Evolutionary conservation across 2,797 vertebrate genomes (phyloP).

Genomic region (Cephalopachus bancanus): DNA sequence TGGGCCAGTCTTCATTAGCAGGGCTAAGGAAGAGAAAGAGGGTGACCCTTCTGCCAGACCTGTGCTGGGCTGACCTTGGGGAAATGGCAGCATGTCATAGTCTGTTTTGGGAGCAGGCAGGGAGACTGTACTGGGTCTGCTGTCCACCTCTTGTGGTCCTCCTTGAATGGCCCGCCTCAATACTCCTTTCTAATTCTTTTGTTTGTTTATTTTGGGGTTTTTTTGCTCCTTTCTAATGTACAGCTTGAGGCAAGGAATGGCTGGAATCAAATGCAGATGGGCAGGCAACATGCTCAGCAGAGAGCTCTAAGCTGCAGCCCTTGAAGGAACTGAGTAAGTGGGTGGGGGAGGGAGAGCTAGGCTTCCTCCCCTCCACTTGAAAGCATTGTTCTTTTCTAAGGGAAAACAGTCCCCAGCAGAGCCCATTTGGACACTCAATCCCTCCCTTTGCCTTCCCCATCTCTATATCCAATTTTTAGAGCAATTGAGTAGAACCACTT

Average conservation of each 20-base stretch:
- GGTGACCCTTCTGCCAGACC: neutral
- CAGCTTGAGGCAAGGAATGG: neutral
- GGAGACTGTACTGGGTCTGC: neutral
- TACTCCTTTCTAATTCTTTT: too few species aligned
- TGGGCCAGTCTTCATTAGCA: neutral
- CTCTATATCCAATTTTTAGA: slow-evolving; percentile 16
- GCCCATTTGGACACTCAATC: neutral
- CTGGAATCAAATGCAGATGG: neutral
- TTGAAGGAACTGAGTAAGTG: neutral
- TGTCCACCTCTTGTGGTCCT: neutral
- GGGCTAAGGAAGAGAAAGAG: neutral
- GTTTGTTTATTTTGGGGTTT: neutral
- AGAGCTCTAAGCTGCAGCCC: neutral
- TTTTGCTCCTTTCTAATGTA: neutral
- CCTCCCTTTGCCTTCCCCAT: neutral
- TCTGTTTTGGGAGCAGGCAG: neutral
- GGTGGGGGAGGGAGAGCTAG: neutral
- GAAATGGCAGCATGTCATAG: neutral
- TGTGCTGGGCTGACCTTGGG: neutral
- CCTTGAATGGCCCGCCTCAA: neutral
- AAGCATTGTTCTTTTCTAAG: slow-evolving; percentile 11
- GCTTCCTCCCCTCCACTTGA: neutral
- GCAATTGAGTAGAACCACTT: slow-evolving; percentile 45
- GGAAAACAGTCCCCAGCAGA: neutral
- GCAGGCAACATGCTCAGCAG: neutral